Base-by-base conservation (phyloP, 2,888 invertebrate genomes). In the Sarcophaga carnaria region DNA sequence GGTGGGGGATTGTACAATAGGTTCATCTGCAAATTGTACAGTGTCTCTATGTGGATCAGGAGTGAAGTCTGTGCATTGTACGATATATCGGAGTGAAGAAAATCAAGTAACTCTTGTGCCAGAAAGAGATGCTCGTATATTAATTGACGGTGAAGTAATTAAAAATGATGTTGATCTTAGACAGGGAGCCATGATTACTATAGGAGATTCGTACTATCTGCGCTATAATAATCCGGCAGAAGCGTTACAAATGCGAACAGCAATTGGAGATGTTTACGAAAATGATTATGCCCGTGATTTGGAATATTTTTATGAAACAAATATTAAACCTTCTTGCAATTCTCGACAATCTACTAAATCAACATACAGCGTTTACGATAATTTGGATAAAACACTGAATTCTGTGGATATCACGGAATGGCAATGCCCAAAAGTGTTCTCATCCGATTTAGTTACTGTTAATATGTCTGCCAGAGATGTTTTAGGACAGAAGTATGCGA, bases 161-260 rank as follows among this genome's bases (percentile, higher is more conserved):
- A 95, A 95, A 88, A 95, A 95, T 89, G 96, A 98, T 63, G 96
- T 96, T 5, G 94, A 97, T 89, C 94, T 98, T 66, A 96, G 96
- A 14, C 97, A 98, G 95, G 98, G 98, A 90, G 97, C 97, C 92
- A 98, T 98, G 97, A 94, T 98, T 88, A 97, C 97, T 75, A 96
- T 98, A 90, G 98, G 98, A 27, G 95, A 97, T 70, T 97, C 98
- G 75, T 98, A 97, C 93, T 97, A 97, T 94, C 96, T 98, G 93
- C 96, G 98, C 49, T 98, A 98, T 94, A 98, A 98, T 93, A 97
- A 98, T 93, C 98, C 98, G 0, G 96, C 97, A 71, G 97, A 98
- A 92, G 98, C 98, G 8, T 96, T 96, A 92, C 95, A 97, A 90
- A 96, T 98, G 95, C 97, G 97, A 93, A 96, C 97, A 0, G 96